Evolutionary conservation across 2,888 invertebrate species (phyloP), one percentile per base, ranked within the genome.

Genomic region (Ceriagrion tenellum): DNA sequence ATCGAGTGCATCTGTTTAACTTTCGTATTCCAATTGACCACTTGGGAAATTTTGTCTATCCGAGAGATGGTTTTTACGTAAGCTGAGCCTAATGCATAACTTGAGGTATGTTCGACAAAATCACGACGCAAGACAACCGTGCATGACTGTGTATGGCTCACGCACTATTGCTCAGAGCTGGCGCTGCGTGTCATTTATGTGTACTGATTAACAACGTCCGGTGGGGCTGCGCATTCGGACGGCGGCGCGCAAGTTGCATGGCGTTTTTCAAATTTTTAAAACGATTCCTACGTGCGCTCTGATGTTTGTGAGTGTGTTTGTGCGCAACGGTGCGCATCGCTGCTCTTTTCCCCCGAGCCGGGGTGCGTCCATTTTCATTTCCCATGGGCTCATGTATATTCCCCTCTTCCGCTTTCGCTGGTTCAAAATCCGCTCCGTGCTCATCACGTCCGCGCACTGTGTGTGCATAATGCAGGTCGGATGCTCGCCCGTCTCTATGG

Each of bases 401-500:
- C 93, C 93, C 35, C 69, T 4, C 47, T 69, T 20, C n/a, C 35
- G 69, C 69, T 93, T 35, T 59, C 20, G 63, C 18, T 10, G 40
- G 40, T 63, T 69, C 26, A 35, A 16, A 47, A 26, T 93, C 47
- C 47, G 40, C 26, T 12, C 26, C 47, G 47, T 47, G 93, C 93
- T 69, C 47, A 47, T 47, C 47, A 47, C 47, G 47, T 47, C 81
- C 81, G 10, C 93, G 59, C 59, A 16, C 18, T 16, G 59, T 59
- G 59, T 59, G 47, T 69, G 93, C 93, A 93, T 93, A 93, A 93
- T 93, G 93, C 93, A 93, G 69, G 63, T 63, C 93, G 90, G 90
- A 69, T 47, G 59, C 47, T 47, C 40, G 89, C 47, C 30, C 93
- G n/a, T 55, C 47, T 23, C 40, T 18, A 63, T 59, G 91, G 59